These are phyloP conservation scores for Ia io DNA, from an alignment of 2,113 vertebrate species.

Conservation along the genomic window DNA sequence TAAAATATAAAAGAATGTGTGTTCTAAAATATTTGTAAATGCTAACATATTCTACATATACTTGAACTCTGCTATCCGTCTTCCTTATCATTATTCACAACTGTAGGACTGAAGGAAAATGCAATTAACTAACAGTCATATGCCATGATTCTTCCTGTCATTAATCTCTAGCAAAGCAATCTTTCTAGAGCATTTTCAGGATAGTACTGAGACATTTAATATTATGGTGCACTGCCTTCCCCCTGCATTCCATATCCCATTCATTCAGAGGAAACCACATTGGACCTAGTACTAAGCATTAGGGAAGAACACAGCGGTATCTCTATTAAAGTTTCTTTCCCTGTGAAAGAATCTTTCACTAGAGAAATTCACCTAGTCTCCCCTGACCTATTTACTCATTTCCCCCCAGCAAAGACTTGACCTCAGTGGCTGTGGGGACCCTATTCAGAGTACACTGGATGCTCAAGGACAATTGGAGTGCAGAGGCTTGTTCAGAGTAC, in stretches of 20 bases:
- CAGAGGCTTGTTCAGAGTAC: too few relatives aligned
- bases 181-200: background rate
- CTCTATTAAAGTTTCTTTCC: background rate
- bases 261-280: background rate
- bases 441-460: too few relatives aligned
- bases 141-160: background rate
- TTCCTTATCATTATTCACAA: background rate
- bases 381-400: background rate
- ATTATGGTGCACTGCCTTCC: background rate
- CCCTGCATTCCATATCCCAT: background rate
- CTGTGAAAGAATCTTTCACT: background rate
- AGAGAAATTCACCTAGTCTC: background rate
- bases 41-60: background rate
- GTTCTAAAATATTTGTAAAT: background rate
- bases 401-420: background rate
- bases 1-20: background rate
- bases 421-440: background rate
- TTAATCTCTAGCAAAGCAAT: background rate
- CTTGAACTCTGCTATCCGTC: background rate
- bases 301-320: background rate
- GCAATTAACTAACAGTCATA: background rate
- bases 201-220: background rate
- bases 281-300: background rate
- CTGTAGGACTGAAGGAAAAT: background rate
- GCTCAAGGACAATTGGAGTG: too few relatives aligned